These are phyloP conservation scores for Nomada fucata DNA, from an alignment of 2,888 invertebrate genomes.

Conservation along the genomic window DNA sequence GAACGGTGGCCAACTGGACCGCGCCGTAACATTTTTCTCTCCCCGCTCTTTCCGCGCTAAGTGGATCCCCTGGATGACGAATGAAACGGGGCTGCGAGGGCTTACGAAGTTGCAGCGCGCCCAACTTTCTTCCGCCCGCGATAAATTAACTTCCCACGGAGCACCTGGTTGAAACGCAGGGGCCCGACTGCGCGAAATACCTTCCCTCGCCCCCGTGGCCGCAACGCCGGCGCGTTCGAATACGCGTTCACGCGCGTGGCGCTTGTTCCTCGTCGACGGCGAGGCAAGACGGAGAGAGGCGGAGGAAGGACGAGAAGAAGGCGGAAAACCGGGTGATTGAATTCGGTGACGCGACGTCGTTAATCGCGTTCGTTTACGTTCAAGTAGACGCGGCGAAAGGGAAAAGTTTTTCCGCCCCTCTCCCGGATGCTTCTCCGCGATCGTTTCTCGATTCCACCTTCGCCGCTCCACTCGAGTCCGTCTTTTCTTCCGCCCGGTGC, in stretches of 20 bases:
- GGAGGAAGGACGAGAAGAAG: background rate
- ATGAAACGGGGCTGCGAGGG: constrained; percentile 1
- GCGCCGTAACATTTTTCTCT: constrained; percentile 14
- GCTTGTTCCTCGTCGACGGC: background rate
- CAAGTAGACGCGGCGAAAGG: background rate
- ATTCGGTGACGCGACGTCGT: background rate
- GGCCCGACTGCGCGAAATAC: background rate
- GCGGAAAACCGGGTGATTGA: background rate
- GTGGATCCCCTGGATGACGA: constrained; percentile 41
- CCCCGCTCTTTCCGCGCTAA: constrained; percentile 20
- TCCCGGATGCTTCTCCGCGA: background rate
- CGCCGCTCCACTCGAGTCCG: constrained; percentile 8
- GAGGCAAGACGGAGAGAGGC: background rate
- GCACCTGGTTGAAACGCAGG: no score
- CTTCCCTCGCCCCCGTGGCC: background rate
- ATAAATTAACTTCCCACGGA: constrained; percentile 5
- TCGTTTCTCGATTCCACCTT: constrained; percentile 7
- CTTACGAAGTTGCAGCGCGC: background rate
- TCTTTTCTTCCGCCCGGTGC: constrained; percentile 18
- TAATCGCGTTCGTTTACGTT: constrained; percentile 15
- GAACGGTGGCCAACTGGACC: constrained; percentile 11
- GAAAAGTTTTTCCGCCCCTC: background rate
- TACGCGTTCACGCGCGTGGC: background rate
- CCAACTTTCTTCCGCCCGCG: constrained; percentile 13
- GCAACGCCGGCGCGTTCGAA: background rate